Evolutionary conservation across 2,113 vertebrate species (phyloP), one percentile per base, ranked within the genome.

Genomic region (Pseudorectes ferrugineus): DNA sequence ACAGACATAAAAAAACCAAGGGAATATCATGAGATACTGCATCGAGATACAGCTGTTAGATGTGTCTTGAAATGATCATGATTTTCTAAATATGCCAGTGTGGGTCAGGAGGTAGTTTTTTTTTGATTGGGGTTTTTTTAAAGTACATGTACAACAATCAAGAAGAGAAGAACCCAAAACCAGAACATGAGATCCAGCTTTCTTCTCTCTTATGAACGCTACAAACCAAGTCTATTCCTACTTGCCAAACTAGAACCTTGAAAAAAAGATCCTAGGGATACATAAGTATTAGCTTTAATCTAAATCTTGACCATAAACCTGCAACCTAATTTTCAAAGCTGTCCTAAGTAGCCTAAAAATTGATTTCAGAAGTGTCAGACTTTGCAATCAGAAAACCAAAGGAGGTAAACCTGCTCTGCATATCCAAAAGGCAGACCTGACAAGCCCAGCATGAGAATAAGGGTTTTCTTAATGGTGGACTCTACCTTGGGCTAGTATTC

Each of bases 141-240:
- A 61, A 8, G 7, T 24, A 43, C 19, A 5, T 15, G 5, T n/a
- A 66, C n/a, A n/a, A 8, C 9, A 73, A 48, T 20, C 80, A 66
- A 77, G 29, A 24, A 84, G 80, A 78, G 2, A 17, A 73, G 20
- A 89, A 62, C 12, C 3, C 28, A 26, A 68, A 63, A 52, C 10
- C 20, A 84, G 13, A 84, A 63, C 5, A 12, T 4, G 14, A 83
- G 33, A 84, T 52, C 10, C 40, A 67, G 17, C 5, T 54, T 71
- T 24, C 8, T 73, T 18, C 42, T 68, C 42, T 42, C 11, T 61
- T 16, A 35, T 10, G 25, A 85, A 54, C 15, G 11, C 23, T 36
- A 42, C 0, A 0, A 75, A 67, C 14, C 19, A 72, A 7, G 5
- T 55, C 24, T 68, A 25, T 18, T 81, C 26, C 23, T 40, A 35